Percentiles rank a stretch among this genome's conserved stretches.
Evolutionary conservation across 92 coral and sea anemone species (phyloP).

Genomic region (Metridium senile): DNA sequence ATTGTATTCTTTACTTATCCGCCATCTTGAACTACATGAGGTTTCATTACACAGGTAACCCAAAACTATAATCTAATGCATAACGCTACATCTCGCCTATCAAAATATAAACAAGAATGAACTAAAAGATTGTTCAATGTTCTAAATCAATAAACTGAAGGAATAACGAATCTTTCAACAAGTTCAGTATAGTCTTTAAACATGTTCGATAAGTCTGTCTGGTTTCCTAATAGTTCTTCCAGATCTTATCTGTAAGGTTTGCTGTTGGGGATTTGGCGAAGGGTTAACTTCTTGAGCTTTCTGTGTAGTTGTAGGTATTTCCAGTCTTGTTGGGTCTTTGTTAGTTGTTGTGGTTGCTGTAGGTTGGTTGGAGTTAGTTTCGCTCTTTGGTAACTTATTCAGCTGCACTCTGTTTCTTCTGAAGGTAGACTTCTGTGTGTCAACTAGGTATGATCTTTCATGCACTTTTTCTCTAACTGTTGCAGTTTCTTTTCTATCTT

Average conservation of each 20-base stretch:
- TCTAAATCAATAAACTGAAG: too few species aligned
- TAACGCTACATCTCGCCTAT: too few species aligned
- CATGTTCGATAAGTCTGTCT: conserved; percentile 3
- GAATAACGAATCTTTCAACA: too few species aligned
- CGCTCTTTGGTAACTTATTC: conserved; percentile 22
- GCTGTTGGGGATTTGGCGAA: not conserved
- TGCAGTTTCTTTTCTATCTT: conserved; percentile 23
- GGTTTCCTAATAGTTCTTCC: conserved; percentile 20
- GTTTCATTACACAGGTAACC: too few species aligned
- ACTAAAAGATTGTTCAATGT: too few species aligned
- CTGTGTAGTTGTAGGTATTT: not conserved
- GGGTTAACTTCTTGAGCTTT: not conserved
- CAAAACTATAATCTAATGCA: too few species aligned
- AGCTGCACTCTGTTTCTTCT: conserved; percentile 47
- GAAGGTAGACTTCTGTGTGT: conserved; percentile 26
- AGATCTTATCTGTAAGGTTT: conserved; percentile 11
- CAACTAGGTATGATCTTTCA: conserved; percentile 35
- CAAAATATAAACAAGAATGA: too few species aligned
- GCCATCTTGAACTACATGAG: too few species aligned
- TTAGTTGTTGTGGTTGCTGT: not conserved
- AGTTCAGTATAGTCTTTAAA: not conserved
- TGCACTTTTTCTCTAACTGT: conserved; percentile 26
- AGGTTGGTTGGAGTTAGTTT: not conserved
- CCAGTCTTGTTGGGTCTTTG: not conserved
- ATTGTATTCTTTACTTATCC: too few species aligned